A percentile compares a stretch with the other conserved stretches of the same genome.
These are phyloP conservation scores for Drosophila suzukii DNA, from an alignment of 1,140 invertebrate genomes.

Conservation along the genomic window DNA sequence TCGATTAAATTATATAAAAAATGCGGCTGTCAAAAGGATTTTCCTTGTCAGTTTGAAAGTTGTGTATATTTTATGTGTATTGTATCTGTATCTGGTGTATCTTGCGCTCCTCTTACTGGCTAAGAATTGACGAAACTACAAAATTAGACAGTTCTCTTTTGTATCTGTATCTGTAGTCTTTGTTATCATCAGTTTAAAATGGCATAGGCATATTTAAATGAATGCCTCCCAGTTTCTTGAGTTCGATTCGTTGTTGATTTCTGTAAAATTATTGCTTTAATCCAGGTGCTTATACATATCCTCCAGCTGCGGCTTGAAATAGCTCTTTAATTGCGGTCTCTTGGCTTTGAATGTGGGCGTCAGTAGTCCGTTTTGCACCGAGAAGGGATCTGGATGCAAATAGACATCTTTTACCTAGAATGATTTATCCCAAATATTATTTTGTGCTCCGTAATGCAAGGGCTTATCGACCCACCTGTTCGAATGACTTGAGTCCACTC, in stretches of 20 bases:
- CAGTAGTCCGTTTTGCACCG: conserved; percentile 97
- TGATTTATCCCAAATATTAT: neutral
- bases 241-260: conserved; percentile 57
- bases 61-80: conserved; percentile 20
- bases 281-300: conserved; percentile 92
- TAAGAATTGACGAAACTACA: conserved; percentile 79
- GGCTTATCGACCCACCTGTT: conserved; percentile 90
- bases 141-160: conserved; percentile 58
- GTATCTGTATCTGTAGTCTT: conserved; percentile 64
- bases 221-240: conserved; percentile 59
- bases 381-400: conserved; percentile 96
- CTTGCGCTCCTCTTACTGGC: conserved; percentile 65
- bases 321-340: conserved; percentile 94
- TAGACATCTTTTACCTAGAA: conserved; percentile 97
- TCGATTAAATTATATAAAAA: conserved; percentile 71
- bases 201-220: conserved; percentile 50
- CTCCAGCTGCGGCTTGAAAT: conserved; percentile 95
- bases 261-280: conserved; percentile 61
- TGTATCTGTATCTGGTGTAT: conserved; percentile 40
- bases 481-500: conserved; percentile 96
- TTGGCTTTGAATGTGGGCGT: conserved; percentile 99
- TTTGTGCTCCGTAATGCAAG: neutral
- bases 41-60: conserved; percentile 36
- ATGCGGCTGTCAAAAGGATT: conserved; percentile 63
- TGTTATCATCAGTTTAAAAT: conserved; percentile 59